These are phyloP conservation scores for Lacanobia oleracea DNA, from an alignment of 2,888 invertebrate species.

Conservation along the genomic window DNA sequence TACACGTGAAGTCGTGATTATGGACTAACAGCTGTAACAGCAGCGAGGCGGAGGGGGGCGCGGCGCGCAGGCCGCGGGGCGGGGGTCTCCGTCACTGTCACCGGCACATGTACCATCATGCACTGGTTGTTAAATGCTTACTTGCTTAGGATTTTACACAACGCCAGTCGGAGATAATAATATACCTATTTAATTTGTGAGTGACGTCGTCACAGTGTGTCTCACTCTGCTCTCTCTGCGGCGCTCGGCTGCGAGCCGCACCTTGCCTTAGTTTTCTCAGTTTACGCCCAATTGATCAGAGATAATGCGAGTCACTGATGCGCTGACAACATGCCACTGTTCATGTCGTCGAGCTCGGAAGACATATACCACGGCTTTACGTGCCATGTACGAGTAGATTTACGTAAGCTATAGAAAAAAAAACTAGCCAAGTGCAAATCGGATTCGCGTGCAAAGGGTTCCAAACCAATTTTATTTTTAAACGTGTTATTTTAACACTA, in stretches of 20 bases:
- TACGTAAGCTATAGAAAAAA: no score
- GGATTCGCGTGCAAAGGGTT: no score
- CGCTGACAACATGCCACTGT: no score
- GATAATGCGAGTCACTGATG: neutral
- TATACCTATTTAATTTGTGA: neutral
- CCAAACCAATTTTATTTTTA: no score
- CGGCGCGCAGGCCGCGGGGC: no score
- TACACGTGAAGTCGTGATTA: slow-evolving; percentile 8
- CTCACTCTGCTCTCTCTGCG: neutral
- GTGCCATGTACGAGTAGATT: no score
- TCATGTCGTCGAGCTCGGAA: neutral
- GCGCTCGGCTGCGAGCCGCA: neutral
- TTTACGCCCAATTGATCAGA: slow-evolving; percentile 35
- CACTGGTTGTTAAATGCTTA: neutral
- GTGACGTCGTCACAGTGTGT: slow-evolving; percentile 15
- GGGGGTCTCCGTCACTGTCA: neutral
- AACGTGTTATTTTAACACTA: no score
- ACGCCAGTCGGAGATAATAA: neutral
- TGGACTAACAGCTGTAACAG: slow-evolving; percentile 7
- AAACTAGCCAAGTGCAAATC: no score
- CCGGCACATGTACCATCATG: neutral
- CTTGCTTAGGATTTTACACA: neutral
- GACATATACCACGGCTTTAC: neutral
- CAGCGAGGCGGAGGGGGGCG: neutral
- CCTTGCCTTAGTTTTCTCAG: slow-evolving; percentile 46